Base-by-base conservation (phyloP, 1,140 invertebrate species). In the Drosophila sp. region DNA sequence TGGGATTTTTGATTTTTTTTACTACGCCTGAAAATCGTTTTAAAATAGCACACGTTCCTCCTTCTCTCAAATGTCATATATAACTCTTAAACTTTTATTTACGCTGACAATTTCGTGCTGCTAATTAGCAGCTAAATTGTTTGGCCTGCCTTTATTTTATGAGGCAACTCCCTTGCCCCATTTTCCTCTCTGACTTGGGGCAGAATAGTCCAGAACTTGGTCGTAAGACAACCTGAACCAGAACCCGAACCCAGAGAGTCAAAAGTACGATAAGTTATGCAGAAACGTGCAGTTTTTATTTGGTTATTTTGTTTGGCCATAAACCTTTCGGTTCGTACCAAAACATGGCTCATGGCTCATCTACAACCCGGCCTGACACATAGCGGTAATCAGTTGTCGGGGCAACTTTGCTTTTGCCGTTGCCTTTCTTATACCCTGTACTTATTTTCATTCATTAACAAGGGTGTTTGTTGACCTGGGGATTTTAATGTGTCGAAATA, bases 271-370 rank as follows among this genome's bases (percentile, higher is more conserved):
- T 72, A 78, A 78, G 61, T 76, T 77, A 77, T 75, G 72, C 72
- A 64, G 72, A 78, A 78, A 78, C 75, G 72, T 75, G 75, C 72
- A 72, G 61, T 72, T 74, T 65, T 62, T 67, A 46, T 72, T 76
- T 67, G 58, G 66, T 71, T 59, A 65, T 56, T 67, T 59, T 43
- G 32, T 50, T 57, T 74, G 74, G 57, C 73, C 74, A 27, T 77
- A 77, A 77, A 77, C 64, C 74, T 53, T 73, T 63, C 40, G 32
- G 50, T 59, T 38, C 18, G 45, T 36, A 40, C 13, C 43, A 50
- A 61, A 61, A 61, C 41, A 61, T 36, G 43, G 57, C 57, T 46
- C 69, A 65, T 36, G 40, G 61, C 69, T 57, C 59, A 53, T 43
- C 48, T 51, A 45, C 59, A 75, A 40, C 38, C 38, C 46, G 48